Base-by-base conservation (phyloP, 2,888 invertebrate genomes). In the Hofmannophila pseudospretella region DNA sequence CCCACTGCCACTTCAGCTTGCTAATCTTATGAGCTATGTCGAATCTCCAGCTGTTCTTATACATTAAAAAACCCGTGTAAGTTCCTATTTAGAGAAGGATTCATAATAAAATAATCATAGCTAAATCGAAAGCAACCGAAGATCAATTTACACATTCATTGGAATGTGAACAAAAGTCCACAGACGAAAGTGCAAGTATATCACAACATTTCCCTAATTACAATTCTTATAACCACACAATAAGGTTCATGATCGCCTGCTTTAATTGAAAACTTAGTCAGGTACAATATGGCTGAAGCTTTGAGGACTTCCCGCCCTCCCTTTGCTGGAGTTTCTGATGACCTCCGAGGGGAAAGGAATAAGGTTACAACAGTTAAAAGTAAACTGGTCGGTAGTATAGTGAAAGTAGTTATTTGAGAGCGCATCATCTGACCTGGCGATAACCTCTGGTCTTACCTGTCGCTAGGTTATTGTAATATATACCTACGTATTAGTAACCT, bases 361-460 rank as follows among this genome's bases (percentile, higher is more conserved):
- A n/a, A 19, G 9, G 19, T 16, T 19, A 16, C 8, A 9, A n/a
- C n/a, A n/a, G n/a, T n/a, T n/a, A n/a, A n/a, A n/a, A n/a, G n/a
- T n/a, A n/a, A n/a, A n/a, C 10, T 19, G 8, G 16, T 11, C 12
- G 19, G 27, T 23, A 56, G 63, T 58, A 52, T 52, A 75, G 79
- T 79, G 80, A 80, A 81, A 81, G 80, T 76, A 66, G 72, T 19
- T n/a, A n/a, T n/a, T 14, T 4, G 19, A 12, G 19, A 12, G 75
- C 72, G 67, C 81, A 78, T 82, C 81, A 67, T 51, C 56, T 44
- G 68, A 73, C 68, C 71, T 57, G 29, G 44, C 69, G 77, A 75
- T 81, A 77, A 78, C 80, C 81, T 76, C 63, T 79, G 71, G 49
- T 69, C 66, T 58, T 66, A 75, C 76, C 76, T 76, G 77, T 77